phyloP scores from a whole-genome alignment of 2,113 vertebrate species.

The Ceyx cyanopectus region DNA sequence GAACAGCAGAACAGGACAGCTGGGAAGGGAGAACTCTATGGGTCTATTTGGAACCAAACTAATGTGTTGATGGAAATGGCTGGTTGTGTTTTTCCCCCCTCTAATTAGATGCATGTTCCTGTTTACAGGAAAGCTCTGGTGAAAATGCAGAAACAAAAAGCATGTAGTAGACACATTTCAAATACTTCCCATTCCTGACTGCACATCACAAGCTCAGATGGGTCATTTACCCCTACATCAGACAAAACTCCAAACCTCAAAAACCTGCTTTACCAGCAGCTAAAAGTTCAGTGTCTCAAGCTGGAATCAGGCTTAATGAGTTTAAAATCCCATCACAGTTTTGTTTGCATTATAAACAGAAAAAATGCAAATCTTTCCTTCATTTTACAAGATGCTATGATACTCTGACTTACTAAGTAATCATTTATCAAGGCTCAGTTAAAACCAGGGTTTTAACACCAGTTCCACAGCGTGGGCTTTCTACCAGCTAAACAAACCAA shows the following conservation, averaged over 20 bases:
- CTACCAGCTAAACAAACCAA: background rate
- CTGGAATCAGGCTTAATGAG: background rate
- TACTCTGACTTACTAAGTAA: background rate
- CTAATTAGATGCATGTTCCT: background rate
- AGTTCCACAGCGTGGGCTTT: rapidly evolving
- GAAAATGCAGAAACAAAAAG: background rate
- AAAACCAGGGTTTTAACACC: no score
- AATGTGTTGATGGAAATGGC: background rate
- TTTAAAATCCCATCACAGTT: background rate
- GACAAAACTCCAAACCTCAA: background rate
- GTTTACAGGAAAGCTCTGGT: background rate
- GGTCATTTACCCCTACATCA: background rate
- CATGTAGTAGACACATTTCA: background rate
- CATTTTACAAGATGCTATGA: background rate
- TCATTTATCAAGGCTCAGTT: background rate
- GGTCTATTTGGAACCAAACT: background rate
- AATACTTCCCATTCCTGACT: background rate
- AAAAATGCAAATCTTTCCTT: background rate
- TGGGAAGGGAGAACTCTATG: background rate
- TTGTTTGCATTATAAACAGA: background rate
- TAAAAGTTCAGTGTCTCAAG: background rate
- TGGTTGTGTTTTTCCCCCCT: background rate
- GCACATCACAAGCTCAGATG: rapidly evolving
- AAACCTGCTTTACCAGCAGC: background rate
- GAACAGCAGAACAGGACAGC: background rate